Evolutionary conservation across 2,113 vertebrate species (phyloP).

Genomic region (Channa maculata): DNA sequence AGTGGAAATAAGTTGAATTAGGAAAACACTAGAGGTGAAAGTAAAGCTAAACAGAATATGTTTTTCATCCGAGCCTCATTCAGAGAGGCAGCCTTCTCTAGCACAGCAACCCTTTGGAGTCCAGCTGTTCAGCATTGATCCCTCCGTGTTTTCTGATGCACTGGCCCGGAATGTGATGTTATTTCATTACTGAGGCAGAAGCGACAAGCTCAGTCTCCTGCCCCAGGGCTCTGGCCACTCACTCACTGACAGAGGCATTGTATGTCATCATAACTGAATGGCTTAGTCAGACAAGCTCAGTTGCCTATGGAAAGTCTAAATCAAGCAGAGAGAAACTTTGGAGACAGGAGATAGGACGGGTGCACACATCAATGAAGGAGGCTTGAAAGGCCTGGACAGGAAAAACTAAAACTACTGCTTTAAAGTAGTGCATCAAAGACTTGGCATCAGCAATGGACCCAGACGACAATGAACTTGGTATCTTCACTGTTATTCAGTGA

Average conservation of each 20-base stretch:
- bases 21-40: slow-evolving; percentile 47
- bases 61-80: slow-evolving; percentile 51
- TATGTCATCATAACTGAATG: slow-evolving; percentile 60
- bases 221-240: slow-evolving; percentile 75
- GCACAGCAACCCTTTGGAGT: slow-evolving; percentile 67
- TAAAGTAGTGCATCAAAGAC: slow-evolving; percentile 45
- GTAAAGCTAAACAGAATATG: slow-evolving; percentile 19
- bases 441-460: slow-evolving; percentile 80
- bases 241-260: slow-evolving; percentile 71
- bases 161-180: slow-evolving; percentile 83
- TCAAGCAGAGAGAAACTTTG: slow-evolving; percentile 49
- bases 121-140: slow-evolving; percentile 89
- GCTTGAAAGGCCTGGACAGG: slow-evolving; percentile 44
- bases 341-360: slow-evolving; percentile 45
- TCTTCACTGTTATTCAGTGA: slow-evolving; percentile 91
- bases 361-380: slow-evolving; percentile 40
- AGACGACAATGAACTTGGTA: slow-evolving; percentile 83
- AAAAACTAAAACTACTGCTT: slow-evolving; percentile 34
- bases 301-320: slow-evolving; percentile 66
- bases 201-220: slow-evolving; percentile 71
- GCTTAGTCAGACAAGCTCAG: slow-evolving; percentile 58
- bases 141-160: slow-evolving; percentile 80
- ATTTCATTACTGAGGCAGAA: slow-evolving; percentile 84
- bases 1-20: background rate
- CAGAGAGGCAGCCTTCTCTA: slow-evolving; percentile 32